These are phyloP conservation scores for Cremastinae sp. DNA, from an alignment of 2,888 invertebrate species.

Conservation along the genomic window DNA sequence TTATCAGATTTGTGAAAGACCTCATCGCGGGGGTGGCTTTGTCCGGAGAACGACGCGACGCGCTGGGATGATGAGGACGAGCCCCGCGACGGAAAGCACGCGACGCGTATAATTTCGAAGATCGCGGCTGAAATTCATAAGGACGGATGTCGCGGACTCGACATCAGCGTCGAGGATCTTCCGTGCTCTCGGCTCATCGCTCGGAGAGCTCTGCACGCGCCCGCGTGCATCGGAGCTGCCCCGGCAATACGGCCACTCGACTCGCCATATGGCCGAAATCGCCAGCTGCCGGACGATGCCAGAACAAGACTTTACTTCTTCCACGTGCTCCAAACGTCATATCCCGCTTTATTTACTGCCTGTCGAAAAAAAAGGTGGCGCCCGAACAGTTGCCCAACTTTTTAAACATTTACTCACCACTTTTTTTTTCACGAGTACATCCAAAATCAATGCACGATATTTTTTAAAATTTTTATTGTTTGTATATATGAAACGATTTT, in stretches of 20 bases:
- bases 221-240: conserved; percentile 4
- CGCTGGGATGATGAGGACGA: conserved; percentile 44
- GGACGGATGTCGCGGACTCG: background rate
- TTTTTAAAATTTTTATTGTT: no score
- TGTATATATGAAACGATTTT: no score
- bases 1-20: conserved; percentile 57
- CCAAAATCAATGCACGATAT: no score
- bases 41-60: conserved; percentile 50
- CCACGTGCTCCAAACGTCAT: conserved; percentile 52
- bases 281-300: conserved; percentile 66
- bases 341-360: background rate
- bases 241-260: conserved; percentile 17
- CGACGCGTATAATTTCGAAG: background rate
- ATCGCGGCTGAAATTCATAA: background rate
- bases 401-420: no score
- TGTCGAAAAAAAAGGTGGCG: no score
- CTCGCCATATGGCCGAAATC: conserved; percentile 75
- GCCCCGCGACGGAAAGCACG: conserved; percentile 6
- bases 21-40: conserved; percentile 66
- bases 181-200: no score
- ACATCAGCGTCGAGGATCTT: conserved; percentile 1
- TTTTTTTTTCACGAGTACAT: no score
- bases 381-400: no score
- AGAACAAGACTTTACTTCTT: conserved; percentile 64
- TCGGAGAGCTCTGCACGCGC: no score